Evolutionary conservation across 2,888 invertebrate genomes (phyloP).

Genomic region (Agrotis puta): DNA sequence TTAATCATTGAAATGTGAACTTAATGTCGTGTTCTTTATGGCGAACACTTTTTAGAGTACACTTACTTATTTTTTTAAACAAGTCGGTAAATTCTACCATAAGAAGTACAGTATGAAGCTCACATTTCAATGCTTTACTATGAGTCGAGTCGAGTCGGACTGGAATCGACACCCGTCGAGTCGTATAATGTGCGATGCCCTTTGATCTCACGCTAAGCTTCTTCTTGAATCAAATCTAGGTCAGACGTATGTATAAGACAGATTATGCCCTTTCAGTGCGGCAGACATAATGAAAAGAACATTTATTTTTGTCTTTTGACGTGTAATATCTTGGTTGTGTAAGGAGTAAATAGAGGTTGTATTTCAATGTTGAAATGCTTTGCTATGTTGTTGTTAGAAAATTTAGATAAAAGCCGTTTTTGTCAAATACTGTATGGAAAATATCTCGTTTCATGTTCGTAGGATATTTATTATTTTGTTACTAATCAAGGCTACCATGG

Average conservation of each 20-base stretch:
- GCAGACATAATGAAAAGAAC: constrained; percentile 34
- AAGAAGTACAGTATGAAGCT: not conserved
- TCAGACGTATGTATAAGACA: constrained; percentile 51
- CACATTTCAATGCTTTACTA: not conserved
- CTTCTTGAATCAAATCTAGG: constrained; percentile 53
- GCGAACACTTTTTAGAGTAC: too few species aligned
- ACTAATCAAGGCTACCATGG: too few species aligned
- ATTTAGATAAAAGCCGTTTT: not conserved
- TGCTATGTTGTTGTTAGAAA: constrained; percentile 25
- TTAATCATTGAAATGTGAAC: too few species aligned
- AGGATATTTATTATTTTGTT: too few species aligned
- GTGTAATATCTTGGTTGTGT: constrained; percentile 20
- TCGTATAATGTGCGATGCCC: not conserved
- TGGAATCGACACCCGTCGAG: not conserved
- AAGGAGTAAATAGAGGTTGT: constrained; percentile 3
- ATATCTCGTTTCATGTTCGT: too few species aligned
- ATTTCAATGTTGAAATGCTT: constrained; percentile 2
- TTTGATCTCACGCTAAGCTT: constrained; percentile 43
- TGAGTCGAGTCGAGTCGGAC: not conserved
- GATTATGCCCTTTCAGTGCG: constrained; percentile 44
- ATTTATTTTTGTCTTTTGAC: constrained; percentile 32
- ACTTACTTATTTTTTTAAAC: too few species aligned
- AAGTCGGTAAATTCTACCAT: too few species aligned
- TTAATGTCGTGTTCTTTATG: too few species aligned
- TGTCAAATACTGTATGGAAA: not conserved